Base-by-base conservation (phyloP, 2,888 invertebrate species). In the Bellardia pandia region DNA sequence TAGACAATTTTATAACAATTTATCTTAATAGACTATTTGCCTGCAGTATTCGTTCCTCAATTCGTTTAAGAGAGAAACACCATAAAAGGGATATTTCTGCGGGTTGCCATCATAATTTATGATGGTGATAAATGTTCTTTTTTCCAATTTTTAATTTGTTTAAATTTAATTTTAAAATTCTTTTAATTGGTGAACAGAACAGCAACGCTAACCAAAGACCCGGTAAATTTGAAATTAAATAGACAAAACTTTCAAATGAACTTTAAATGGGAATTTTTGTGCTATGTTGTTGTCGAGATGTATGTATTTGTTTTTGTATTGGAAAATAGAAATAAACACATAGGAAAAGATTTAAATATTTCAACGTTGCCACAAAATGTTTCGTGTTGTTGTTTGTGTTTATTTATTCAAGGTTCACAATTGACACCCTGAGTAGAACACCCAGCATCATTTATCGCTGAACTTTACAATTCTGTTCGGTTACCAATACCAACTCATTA, bases 371-470 rank as follows among this genome's bases (percentile, higher is more conserved):
- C 72, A 53, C 71, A 83, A 78, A 79, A 83, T 64, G 66, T 75
- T 75, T 75, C 37, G 48, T 71, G 33, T 74, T 78, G 51, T 42
- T 78, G 68, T 53, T 23, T 45, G 56, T 75, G 81, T 87, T 87
- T 85, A 85, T 87, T 87, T 87, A 81, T 81, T 87, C 85, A 85
- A 87, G 85, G 87, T 87, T 85, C 85, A 87, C 77, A 85, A 87
- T 85, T 87, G 87, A 87, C 87, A 86, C 86, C 83, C 83, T 30
- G 78, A 83, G 66, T 13, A 51, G 79, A 85, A 85, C 85, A 85
- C 85, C 85, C 85, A 85, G 84, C 78, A 83, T 76, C 75, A 75
- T 71, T 77, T 76, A 74, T 45, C 58, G 75, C 60, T 79, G 78
- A 79, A 85, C 79, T 79, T 77, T 58, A 74, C 60, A 56, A 56